Base-by-base conservation (phyloP, 2,888 invertebrate genomes). In the Dione vanillae region DNA sequence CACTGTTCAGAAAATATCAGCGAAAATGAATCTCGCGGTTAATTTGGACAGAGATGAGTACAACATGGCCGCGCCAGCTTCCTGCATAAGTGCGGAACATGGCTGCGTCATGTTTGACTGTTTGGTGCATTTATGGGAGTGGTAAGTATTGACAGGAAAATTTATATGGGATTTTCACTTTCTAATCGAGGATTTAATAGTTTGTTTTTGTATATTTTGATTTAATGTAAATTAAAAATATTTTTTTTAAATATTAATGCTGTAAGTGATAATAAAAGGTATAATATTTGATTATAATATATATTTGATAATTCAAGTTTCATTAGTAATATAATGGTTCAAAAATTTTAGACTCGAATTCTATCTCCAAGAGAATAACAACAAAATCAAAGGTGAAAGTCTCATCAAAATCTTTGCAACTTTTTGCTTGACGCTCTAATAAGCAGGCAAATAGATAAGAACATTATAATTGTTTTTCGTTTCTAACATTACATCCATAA, bases 61-160 rank as follows among this genome's bases (percentile, higher is more conserved):
- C 77, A 86, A 85, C 78, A 92, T 90, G 90, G 82, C 90, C 75
- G 78, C 89, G 9, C 83, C 89, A 0, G 89, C 90, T 7, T 92
- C 92, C 61, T 92, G 92, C 77, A 88, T 92, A 81, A 87, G 85
- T 82, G 86, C 88, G 27, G 92, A 91, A 69, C 86, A 92, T 79
- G 93, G 93, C 76, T 93, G 93, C 79, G 91, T 92, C 75, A 89
- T 92, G 89, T 93, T 93, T 77, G 90, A 92, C 80, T 93, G 93
- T 71, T 86, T 93, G 56, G 87, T 88, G 16, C 92, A 93, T 77
- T 85, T 93, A 41, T 93, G 93, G 93, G 93, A 93, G 75, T 93
- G 93, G 93, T 92, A 71, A 91, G 92, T 85, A 16, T n/a, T 54
- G 8, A 9, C 3, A 8, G n/a, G 14, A 27, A 2, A 51, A 51